These are phyloP conservation scores for Ictalurus punctatus DNA, from an alignment of 2,113 vertebrate species.

Conservation along the genomic window DNA sequence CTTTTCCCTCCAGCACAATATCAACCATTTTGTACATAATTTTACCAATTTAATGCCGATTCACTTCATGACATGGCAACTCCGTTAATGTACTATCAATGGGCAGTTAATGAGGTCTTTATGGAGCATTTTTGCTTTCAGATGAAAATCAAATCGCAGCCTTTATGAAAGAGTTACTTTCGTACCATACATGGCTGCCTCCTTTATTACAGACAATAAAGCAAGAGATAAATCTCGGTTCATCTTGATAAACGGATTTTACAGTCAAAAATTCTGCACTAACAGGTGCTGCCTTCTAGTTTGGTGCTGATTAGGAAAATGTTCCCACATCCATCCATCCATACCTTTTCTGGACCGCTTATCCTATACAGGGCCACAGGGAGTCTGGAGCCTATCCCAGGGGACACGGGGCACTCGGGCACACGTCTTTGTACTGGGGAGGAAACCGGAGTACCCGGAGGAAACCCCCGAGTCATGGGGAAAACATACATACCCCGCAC, in stretches of 20 bases:
- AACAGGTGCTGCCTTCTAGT: not conserved
- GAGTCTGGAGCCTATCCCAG: too few relatives aligned
- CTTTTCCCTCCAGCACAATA: not conserved
- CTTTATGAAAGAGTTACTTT: constrained; percentile 4
- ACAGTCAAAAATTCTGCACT: not conserved
- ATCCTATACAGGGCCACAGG: too few relatives aligned
- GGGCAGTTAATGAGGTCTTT: constrained; percentile 18
- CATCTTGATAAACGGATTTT: constrained; percentile 12
- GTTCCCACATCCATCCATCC: not conserved
- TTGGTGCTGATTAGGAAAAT: not conserved
- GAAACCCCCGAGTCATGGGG: too few relatives aligned
- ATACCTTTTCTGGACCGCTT: too few relatives aligned
- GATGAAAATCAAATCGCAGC: constrained; percentile 42
- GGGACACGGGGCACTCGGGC: too few relatives aligned
- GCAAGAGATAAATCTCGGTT: constrained; percentile 18
- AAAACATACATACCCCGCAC: too few relatives aligned
- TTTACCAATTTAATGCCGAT: constrained; percentile 37
- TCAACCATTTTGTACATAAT: constrained; percentile 29
- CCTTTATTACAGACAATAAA: constrained; percentile 40
- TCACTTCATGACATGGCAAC: constrained; percentile 35
- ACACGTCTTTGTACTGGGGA: too few relatives aligned
- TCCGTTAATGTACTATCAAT: constrained; percentile 42
- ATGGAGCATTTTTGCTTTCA: constrained; percentile 42
- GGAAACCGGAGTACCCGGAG: too few relatives aligned
- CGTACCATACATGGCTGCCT: constrained; percentile 10